Base-by-base conservation (phyloP, 1,140 invertebrate genomes). In the Habropoda laboriosa region DNA sequence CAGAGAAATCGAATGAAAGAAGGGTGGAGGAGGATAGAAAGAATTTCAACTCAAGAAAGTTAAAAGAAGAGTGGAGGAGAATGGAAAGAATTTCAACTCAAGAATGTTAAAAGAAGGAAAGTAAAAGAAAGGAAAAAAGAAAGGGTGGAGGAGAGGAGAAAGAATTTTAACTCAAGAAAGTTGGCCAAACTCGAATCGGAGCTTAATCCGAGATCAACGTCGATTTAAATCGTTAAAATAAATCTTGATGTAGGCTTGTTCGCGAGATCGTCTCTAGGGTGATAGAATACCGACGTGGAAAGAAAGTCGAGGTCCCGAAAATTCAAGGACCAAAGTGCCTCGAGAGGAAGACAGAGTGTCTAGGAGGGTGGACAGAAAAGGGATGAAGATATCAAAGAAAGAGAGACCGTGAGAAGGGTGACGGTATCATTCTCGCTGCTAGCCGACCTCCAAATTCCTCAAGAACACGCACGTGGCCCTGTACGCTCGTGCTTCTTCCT, bases 401-500 rank as follows among this genome's bases (percentile, higher is more conserved):
- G 57, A 18, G 35, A n/a, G 27, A 7, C 5, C 6, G 21, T 1
- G 13, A 13, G 40, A 32, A 53, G 64, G 45, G 66, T 60, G 63
- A 61, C 24, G 42, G 35, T 51, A 51, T 85, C 83, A 74, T 82
- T 86, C 79, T 85, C 74, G 45, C 68, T 66, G 38, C 32, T 73
- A 58, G 38, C 32, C 63, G 84, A 81, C 84, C 83, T 86, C 84
- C 51, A 86, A 82, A 86, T 81, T 71, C 70, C 64, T 79, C 83
- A 85, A 85, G 83, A 85, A 40, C 79, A 73, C 74, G 79, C 83
- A 85, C 84, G 83, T 85, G 84, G 24, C 74, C 35, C 13, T 35
- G 51, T 73, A 53, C 42, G 47, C 81, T 40, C 49, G 60, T 72
- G 60, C 27, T 38, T 47, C 51, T 67, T 78, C 58, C 35, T 66